Evolutionary conservation across 2,113 vertebrate genomes (phyloP), one percentile per base, ranked within the genome.

Genomic region (Brachypteracias leptosomus): DNA sequence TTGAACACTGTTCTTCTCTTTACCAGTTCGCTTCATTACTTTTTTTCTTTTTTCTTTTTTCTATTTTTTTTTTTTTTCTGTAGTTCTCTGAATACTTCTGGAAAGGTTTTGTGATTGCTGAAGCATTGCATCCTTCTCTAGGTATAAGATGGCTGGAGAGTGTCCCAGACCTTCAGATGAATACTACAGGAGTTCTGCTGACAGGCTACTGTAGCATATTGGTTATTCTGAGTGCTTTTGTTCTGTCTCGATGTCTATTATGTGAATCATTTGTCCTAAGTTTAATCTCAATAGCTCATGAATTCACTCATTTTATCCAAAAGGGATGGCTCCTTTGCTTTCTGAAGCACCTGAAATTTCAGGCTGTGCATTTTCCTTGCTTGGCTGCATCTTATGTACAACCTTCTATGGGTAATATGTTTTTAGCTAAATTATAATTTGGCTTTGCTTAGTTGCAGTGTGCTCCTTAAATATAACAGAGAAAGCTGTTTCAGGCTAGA

Each of bases 341-440:
- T 75, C 16, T 6, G 2, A 35, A 75, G 44, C 20, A 65, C 49
- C 19, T 73, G 62, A 93, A 58, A 85, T 68, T 83, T 88, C 75
- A 70, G 42, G 5, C 21, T 82, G 19, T 25, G 13, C n/a, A 22
- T 94, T 94, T 78, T 91, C 40, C 54, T 79, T 95, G 71, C 79
- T 88, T 63, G 85, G 31, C 31, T 88, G 18, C 28, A 31, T 91
- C 42, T 84, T 71, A 74, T 36, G 38, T 26, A 67, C 42, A n/a
- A 55, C 19, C 2, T 49, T 84, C 31, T 46, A 16, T 8, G 29
- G 21, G 16, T 42, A 91, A 65, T 79, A 36, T 17, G 18, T 76
- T 65, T 36, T 83, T 62, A 90, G 67, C 66, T 90, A 86, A 90
- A 95, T 77, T 88, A 42, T 29, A 92, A 88, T 90, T 94, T 88